Evolutionary conservation across 2,797 vertebrate species (phyloP).

Genomic region (Rhabdophis nuchalis): DNA sequence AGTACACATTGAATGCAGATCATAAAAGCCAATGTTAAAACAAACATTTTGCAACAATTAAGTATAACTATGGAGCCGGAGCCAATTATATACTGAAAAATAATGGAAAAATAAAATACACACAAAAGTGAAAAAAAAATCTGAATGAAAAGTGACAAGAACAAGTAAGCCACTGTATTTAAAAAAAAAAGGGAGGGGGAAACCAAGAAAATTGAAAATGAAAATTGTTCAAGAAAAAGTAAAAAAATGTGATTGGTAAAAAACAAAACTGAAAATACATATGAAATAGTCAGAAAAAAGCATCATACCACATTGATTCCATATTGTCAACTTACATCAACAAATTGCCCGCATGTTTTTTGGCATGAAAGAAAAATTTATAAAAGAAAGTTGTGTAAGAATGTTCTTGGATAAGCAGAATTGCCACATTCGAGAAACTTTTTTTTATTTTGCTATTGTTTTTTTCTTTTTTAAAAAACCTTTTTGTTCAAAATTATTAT

Average conservation of each 20-base stretch:
- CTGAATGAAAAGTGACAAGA: conserved; percentile 69
- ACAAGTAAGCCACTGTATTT: conserved; percentile 75
- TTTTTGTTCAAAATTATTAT: conserved; percentile 73
- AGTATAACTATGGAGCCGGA: conserved; percentile 51
- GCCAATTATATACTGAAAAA: conserved; percentile 56
- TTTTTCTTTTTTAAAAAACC: conserved; percentile 72
- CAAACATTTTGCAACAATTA: conserved; percentile 58
- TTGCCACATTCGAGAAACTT: conserved; percentile 89
- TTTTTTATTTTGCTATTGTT: conserved; percentile 63
- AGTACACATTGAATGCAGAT: conserved; percentile 59
- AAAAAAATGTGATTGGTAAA: conserved; percentile 59
- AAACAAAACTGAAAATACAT: conserved; percentile 72
- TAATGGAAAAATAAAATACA: conserved; percentile 54
- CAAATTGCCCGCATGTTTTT: conserved; percentile 99
- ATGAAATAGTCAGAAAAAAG: conserved; percentile 79
- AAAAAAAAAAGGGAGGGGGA: conserved; percentile 62
- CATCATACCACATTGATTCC: conserved; percentile 90
- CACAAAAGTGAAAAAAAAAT: conserved; percentile 54
- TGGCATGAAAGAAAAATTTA: conserved; percentile 99
- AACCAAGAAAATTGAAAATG: conserved; percentile 58
- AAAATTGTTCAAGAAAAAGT: conserved; percentile 47
- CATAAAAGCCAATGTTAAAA: conserved; percentile 57
- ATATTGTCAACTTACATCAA: conserved; percentile 98
- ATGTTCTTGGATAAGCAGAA: conserved; percentile 91
- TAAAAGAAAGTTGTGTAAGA: conserved; percentile 99